Evolutionary conservation across 2,113 vertebrate genomes (phyloP).

Genomic region (Hiodon alosoides): DNA sequence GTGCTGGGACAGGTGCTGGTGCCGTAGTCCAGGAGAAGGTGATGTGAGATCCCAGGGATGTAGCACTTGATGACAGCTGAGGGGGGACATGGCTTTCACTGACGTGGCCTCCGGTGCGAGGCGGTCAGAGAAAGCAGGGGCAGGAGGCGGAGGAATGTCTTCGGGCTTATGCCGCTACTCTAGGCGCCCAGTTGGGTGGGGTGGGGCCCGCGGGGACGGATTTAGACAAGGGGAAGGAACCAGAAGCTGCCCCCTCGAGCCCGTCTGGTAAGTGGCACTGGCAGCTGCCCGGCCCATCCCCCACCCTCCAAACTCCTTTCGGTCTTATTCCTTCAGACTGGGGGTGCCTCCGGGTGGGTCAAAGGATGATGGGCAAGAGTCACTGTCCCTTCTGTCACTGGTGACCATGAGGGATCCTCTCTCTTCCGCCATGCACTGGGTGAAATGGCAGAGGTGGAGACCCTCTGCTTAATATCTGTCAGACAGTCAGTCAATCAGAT

Average conservation of each 20-base stretch:
- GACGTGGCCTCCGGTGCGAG: background rate
- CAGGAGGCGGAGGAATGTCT: constrained; percentile 14
- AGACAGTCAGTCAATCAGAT: background rate
- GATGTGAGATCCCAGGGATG: background rate
- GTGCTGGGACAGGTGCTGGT: constrained; percentile 19
- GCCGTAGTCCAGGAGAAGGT: background rate
- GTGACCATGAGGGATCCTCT: too few species aligned
- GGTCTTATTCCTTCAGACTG: too few species aligned
- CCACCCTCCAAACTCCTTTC: background rate
- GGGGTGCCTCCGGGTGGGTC: background rate
- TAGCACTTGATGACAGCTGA: constrained; percentile 20
- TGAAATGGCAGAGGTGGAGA: background rate
- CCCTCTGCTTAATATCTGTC: background rate
- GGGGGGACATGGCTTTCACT: constrained; percentile 11
- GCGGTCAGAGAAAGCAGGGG: constrained; percentile 3
- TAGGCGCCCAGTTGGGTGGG: background rate
- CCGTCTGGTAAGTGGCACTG: constrained; percentile 18
- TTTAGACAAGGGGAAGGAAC: constrained; percentile 22
- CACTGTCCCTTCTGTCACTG: background rate
- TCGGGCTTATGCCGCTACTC: background rate
- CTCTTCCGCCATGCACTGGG: background rate
- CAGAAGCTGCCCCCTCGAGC: constrained; percentile 12
- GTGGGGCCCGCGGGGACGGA: constrained; percentile 1
- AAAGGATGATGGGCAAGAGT: background rate
- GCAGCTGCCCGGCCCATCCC: constrained; percentile 16